A percentile compares a stretch with the other conserved stretches of the same genome.
phyloP scores from a whole-genome alignment of 2,888 invertebrate genomes.

The Ferdinandea cuprea region DNA sequence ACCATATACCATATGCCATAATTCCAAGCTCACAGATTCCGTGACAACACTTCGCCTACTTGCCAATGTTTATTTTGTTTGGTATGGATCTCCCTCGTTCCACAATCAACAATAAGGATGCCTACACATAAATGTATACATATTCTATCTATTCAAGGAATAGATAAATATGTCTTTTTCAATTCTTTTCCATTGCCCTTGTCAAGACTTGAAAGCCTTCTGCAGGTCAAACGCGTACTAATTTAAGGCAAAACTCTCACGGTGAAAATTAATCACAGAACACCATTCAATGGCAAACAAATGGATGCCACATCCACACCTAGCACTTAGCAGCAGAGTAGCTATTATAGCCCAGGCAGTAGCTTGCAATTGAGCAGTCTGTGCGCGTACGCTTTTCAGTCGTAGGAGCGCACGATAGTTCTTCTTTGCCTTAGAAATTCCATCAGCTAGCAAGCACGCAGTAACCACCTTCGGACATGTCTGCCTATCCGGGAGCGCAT shows the following conservation, averaged over 20 bases:
- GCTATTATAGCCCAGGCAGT: slow-evolving; percentile 10
- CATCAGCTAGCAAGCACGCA: slow-evolving; percentile 65
- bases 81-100: too few species aligned
- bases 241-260: slow-evolving; percentile 70
- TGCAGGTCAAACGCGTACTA: slow-evolving; percentile 69
- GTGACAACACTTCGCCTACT: too few species aligned
- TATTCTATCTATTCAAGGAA: slow-evolving; percentile 15
- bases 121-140: background rate
- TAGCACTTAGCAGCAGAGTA: slow-evolving; percentile 30
- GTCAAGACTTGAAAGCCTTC: slow-evolving; percentile 18
- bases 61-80: too few species aligned
- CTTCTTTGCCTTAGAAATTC: slow-evolving; percentile 62
- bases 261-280: slow-evolving; percentile 74
- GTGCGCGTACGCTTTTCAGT: slow-evolving; percentile 70
- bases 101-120: background rate
- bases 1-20: too few species aligned
- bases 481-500: slow-evolving; percentile 73
- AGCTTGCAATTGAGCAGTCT: slow-evolving; percentile 61
- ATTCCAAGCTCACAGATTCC: too few species aligned
- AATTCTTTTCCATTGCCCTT: slow-evolving; percentile 22
- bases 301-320: slow-evolving; percentile 72
- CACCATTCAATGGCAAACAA: slow-evolving; percentile 46
- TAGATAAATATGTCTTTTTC: slow-evolving; percentile 48
- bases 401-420: slow-evolving; percentile 64
- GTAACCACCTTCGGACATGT: slow-evolving; percentile 74